Evolutionary conservation across 2,888 invertebrate species (phyloP).

Genomic region (Melipona bicolor): DNA sequence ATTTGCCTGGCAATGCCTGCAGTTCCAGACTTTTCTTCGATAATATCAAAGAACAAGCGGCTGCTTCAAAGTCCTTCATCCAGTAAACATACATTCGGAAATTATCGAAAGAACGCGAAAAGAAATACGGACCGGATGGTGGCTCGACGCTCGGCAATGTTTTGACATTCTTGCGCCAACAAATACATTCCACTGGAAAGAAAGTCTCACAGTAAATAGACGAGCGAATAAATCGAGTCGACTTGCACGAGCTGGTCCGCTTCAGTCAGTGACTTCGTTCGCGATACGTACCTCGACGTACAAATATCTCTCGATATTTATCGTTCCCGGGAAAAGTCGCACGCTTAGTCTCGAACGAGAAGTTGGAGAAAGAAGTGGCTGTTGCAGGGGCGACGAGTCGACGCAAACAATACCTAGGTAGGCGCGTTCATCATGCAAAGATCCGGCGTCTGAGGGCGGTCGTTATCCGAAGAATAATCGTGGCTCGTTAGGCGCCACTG

Average conservation of each 20-base stretch:
- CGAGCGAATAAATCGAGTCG: neutral
- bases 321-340: neutral
- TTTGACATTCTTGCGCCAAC: too few species aligned
- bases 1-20: too few species aligned
- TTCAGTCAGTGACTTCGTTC: neutral
- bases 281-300: neutral
- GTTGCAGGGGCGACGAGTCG: conserved; percentile 20
- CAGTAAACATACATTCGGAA: too few species aligned
- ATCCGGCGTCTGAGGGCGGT: conserved; percentile 57
- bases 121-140: too few species aligned
- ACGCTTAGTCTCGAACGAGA: neutral
- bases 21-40: too few species aligned
- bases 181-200: too few species aligned
- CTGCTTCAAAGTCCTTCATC: too few species aligned
- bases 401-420: conserved; percentile 48
- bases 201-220: too few species aligned
- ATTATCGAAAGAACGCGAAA: too few species aligned
- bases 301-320: too few species aligned
- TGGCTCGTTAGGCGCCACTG: conserved; percentile 70
- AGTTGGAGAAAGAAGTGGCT: neutral
- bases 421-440: conserved; percentile 49
- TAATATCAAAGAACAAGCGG: too few species aligned
- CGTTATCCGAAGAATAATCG: conserved; percentile 75
- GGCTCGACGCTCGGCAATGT: too few species aligned
- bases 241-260: neutral